Evolutionary conservation across 2,888 invertebrate species (phyloP), one percentile per base, ranked within the genome.

Genomic region (Syrphus vitripennis): DNA sequence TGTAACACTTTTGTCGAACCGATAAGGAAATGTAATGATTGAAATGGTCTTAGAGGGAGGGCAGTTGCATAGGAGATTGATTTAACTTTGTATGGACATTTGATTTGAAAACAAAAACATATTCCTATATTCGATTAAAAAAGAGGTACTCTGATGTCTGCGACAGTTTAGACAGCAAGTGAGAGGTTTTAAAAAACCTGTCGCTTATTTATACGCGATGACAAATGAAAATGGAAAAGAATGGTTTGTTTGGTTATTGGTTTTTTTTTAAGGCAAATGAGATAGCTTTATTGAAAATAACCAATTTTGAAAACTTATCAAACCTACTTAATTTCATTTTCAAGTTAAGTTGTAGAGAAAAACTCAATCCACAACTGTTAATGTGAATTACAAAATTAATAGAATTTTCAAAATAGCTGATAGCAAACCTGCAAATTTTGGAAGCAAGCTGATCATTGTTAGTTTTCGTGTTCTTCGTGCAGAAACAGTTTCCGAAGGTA

Each of bases 1-100:
- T 84, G 84, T 77, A 84, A 84, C 84, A 84, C 81, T 81, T 84
- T 77, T 84, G 76, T 81, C 37, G 40, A 81, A 77, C 81, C 71
- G 81, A 81, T 81, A 81, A 81, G 81, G 81, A 71, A 84, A 80
- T n/a, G n/a, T n/a, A n/a, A n/a, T 72, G 84, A 83, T 80, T 75
- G 70, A 74, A 74, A 69, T 19, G 26, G 45, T 9, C 50, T 14
- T 10, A 55, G 78, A 40, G 19, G 40, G 34, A 40, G 34, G 53
- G 40, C 10, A 21, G 26, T 24, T 16, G n/a, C 16, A 40, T 19
- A 10, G 24, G 24, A 24, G 50, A 34, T 59, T 50, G 50, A 34
- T 59, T 50, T 24, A n/a, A 24, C 34, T 50, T 50, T 34, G 19
- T 45, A 50, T 42, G 50, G 37, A 76, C 70, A 63, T 31, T 37